Evolutionary conservation across 2,888 invertebrate species (phyloP), one percentile per base, ranked within the genome.

Genomic region (Metellina segmentata): DNA sequence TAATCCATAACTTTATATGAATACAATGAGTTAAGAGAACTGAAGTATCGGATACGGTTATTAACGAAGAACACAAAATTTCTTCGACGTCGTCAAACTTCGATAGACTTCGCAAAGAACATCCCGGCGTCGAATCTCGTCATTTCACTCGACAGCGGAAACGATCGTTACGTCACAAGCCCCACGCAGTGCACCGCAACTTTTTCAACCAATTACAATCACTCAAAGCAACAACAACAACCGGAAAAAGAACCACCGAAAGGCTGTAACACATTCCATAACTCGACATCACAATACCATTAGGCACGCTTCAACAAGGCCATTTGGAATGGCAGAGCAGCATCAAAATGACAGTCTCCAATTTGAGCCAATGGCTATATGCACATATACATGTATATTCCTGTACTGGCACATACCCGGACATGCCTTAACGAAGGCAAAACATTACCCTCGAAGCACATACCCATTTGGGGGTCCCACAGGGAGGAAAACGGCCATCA

Each of bases 401-500:
- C 19, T 72, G 7, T 69, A 7, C 13, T 4, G 69, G 69, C 16
- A 69, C 13, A 69, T 69, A 69, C 11, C 69, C 69, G 13, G 53
- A 52, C 16, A 20, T 16, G 52, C 61, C 13, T 20, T 75, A 78
- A 86, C 70, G 78, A 69, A 70, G 7, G 51, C 20, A 20, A 34
- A 49, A 53, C 7, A 61, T 78, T 61, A 61, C 86, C 70, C 34
- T 34, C 49, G 49, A 69, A 61, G 75, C 7, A 34, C 16, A 53
- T 8, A 20, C 85, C 77, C 75, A 77, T 77, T 78, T 77, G 69
- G 16, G 19, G 16, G 6, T 78, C 86, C 74, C 88, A 52, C 19
- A 53, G 81, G 74, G 74, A 48, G n/a, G 74, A 72, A 78, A 88
- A 81, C 51, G 19, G 71, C 88, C 72, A 88, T 88, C 52, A 81